Evolutionary conservation across 2,113 vertebrate species (phyloP).

Genomic region (Ptilorrhoa leucosticta): DNA sequence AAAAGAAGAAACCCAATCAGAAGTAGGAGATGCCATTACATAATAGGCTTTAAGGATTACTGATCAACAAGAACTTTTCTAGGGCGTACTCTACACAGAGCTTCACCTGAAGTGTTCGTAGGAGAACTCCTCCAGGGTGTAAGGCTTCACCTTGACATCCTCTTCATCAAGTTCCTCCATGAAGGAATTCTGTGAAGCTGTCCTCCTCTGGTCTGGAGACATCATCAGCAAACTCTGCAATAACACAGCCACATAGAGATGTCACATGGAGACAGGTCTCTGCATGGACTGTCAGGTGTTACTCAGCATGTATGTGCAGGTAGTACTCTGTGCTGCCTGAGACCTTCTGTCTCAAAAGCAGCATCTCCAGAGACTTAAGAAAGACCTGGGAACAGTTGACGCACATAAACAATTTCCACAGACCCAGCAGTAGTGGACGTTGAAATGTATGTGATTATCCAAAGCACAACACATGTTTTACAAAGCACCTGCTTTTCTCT

Average conservation of each 20-base stretch:
- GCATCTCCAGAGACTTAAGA: neutral
- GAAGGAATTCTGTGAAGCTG: constrained; percentile 50
- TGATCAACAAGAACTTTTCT: neutral
- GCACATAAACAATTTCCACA: neutral
- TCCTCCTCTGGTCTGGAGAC: constrained; percentile 89
- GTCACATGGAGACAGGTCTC: neutral
- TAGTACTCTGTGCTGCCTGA: neutral
- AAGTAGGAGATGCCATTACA: neutral
- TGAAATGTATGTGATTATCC: neutral
- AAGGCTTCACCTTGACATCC: constrained; percentile 66
- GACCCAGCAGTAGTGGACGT: neutral
- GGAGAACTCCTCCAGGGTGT: constrained; percentile 89
- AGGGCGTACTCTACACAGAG: neutral
- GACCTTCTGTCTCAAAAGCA: neutral
- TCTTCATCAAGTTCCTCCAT: constrained; percentile 15
- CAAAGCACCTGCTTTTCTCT: neutral
- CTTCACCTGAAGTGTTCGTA: constrained; percentile 87
- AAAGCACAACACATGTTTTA: neutral
- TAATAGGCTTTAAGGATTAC: neutral
- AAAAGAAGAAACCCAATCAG: neutral
- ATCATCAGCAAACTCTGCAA: constrained; percentile 85
- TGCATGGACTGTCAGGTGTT: neutral
- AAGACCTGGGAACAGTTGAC: neutral
- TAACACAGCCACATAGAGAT: neutral
- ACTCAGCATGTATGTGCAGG: neutral